A percentile compares a stretch with the other conserved stretches of the same genome.
These are phyloP conservation scores for Drosophila serrata DNA, from an alignment of 1,140 invertebrate species.

Conservation along the genomic window DNA sequence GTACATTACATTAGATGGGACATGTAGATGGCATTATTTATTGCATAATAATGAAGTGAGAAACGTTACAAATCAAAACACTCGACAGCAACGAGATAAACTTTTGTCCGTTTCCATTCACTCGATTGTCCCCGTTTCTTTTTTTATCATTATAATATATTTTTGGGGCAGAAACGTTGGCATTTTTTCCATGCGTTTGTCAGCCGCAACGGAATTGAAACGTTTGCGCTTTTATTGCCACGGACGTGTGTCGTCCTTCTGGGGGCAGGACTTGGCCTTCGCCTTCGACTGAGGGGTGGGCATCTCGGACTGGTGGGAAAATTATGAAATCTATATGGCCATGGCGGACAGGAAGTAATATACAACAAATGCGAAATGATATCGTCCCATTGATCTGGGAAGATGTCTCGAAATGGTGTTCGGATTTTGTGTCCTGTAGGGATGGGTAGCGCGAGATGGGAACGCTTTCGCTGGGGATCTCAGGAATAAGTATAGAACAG, in stretches of 20 bases:
- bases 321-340: conserved; percentile 69
- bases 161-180: conserved; percentile 67
- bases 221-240: conserved; percentile 80
- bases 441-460: not conserved
- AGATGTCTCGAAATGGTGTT: not conserved
- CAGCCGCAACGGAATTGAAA: conserved; percentile 84
- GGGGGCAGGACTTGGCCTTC: conserved; percentile 2
- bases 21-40: conserved; percentile 77
- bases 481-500: not conserved
- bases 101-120: conserved; percentile 43
- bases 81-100: conserved; percentile 82
- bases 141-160: conserved; percentile 77
- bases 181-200: conserved; percentile 79
- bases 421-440: not conserved
- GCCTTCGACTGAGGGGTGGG: conserved; percentile 17
- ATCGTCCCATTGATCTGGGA: conserved; percentile 46
- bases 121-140: conserved; percentile 6
- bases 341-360: conserved; percentile 64
- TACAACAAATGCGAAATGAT: conserved; percentile 71
- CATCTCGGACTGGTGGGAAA: conserved; percentile 63
- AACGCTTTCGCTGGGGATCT: not conserved
- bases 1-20: conserved; percentile 40
- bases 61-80: conserved; percentile 85
- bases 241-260: conserved; percentile 64
- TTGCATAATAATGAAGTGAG: conserved; percentile 85